Evolutionary conservation across 1,140 invertebrate species (phyloP), one percentile per base, ranked within the genome.

Genomic region (Brachionus sp.): DNA sequence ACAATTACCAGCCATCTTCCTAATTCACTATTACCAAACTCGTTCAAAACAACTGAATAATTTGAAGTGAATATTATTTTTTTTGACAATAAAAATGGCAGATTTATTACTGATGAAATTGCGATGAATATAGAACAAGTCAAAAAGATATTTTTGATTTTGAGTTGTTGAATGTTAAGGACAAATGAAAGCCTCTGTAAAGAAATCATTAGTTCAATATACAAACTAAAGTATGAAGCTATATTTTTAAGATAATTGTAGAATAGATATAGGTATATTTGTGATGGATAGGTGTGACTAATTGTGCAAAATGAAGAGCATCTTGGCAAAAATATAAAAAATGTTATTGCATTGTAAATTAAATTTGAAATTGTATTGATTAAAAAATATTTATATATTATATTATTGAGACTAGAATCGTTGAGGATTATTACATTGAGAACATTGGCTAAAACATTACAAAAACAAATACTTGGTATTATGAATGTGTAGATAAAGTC

Each of bases 301-400:
- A 70, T 19, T 10, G 13, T 39, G 37, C 66, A 70, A 70, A 16
- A 70, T 37, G 37, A 35, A 16, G 33, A 33, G 37, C 66, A 70
- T 70, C 66, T 37, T 10, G 66, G 66, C 19, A 70, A 39, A 39
- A 70, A 70, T 37, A 70, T 70, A 16, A 70, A 70, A 70, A 70
- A 70, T 10, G 12, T 2, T 23, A 70, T 70, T 70, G 35, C 39
- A 39, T 39, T 42, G 19, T 70, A 70, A 16, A 19, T 39, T 19
- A 70, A 16, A 70, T 70, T 70, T 39, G 66, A 70, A 12, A 70
- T 39, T 4, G 37, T 16, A 39, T 70, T 37, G 16, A 70, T 16
- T 39, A 42, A n/a, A 7, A 70, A 39, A 39, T 70, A 70, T 70
- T 70, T 70, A 16, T 70, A 70, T 5, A 70, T 70, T 6, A 70